Percentiles rank a stretch among this genome's conserved stretches.
Evolutionary conservation across 2,888 invertebrate species (phyloP).

Genomic region (Orthosia incerta): DNA sequence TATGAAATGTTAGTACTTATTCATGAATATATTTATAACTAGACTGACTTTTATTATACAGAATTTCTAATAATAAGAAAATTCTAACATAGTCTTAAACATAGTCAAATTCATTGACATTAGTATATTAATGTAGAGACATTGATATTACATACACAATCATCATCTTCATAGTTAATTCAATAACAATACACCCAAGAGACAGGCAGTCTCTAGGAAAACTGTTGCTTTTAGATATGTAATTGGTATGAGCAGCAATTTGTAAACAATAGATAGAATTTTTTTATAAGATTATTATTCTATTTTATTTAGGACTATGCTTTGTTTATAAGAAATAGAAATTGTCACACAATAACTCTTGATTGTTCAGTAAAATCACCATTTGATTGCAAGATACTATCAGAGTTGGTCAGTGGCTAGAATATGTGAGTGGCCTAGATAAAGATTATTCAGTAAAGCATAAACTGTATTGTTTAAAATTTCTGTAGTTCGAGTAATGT

Average conservation of each 20-base stretch:
- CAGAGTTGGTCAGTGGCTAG: slow-evolving; percentile 9
- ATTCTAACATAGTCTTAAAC: background rate
- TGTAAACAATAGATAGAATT: slow-evolving; percentile 43
- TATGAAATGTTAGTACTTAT: slow-evolving; percentile 82
- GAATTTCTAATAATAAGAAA: background rate
- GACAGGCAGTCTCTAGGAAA: slow-evolving; percentile 13
- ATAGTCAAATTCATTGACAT: background rate
- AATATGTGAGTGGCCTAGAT: slow-evolving; percentile 20
- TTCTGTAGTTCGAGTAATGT: slow-evolving; percentile 5
- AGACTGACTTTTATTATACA: slow-evolving; percentile 22
- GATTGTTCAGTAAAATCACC: slow-evolving; percentile 1
- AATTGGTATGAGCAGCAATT: slow-evolving; percentile 22
- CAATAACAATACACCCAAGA: background rate
- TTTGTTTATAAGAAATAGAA: slow-evolving; percentile 18
- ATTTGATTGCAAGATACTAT: slow-evolving; percentile 10
- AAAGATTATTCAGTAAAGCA: slow-evolving; percentile 16
- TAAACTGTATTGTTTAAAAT: slow-evolving; percentile 19
- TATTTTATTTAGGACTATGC: slow-evolving; percentile 26
- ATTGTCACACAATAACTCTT: slow-evolving; percentile 9
- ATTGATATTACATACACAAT: slow-evolving; percentile 1
- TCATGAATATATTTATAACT: slow-evolving; percentile 35
- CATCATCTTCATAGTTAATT: slow-evolving; percentile 10
- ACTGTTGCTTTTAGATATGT: slow-evolving; percentile 18
- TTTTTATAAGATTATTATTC: slow-evolving; percentile 19
- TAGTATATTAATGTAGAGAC: background rate